These are phyloP conservation scores for Danaus chrysippus DNA, from an alignment of 2,888 invertebrate species.

Conservation along the genomic window DNA sequence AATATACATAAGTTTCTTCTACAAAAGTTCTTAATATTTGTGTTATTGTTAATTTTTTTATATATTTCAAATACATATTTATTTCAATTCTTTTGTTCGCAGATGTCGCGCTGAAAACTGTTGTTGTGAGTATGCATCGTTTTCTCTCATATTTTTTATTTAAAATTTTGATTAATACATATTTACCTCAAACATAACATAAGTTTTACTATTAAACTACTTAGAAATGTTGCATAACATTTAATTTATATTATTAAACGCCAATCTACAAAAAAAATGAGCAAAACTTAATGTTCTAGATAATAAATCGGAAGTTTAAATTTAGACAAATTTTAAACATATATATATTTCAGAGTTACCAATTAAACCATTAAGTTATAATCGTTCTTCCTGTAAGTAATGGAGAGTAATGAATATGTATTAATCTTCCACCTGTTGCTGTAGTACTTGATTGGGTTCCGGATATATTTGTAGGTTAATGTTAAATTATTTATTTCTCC, in stretches of 20 bases:
- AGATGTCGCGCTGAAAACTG: constrained; percentile 37
- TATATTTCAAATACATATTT: constrained; percentile 21
- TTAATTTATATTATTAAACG: too few species aligned
- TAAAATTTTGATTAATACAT: too few species aligned
- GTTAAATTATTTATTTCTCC: background rate
- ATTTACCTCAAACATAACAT: too few species aligned
- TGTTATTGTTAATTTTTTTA: background rate
- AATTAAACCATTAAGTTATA: constrained; percentile 36
- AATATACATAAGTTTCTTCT: too few species aligned
- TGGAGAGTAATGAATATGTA: constrained; percentile 35
- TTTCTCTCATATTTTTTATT: too few species aligned
- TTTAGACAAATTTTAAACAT: background rate
- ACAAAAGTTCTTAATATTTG: too few species aligned
- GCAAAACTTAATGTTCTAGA: too few species aligned
- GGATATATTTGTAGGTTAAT: background rate
- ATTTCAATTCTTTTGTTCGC: constrained; percentile 55
- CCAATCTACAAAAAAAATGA: too few species aligned
- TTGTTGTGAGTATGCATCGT: background rate
- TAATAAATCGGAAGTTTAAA: too few species aligned
- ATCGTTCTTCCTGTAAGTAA: constrained; percentile 31
- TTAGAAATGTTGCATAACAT: too few species aligned
- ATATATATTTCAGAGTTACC: background rate
- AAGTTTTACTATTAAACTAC: too few species aligned
- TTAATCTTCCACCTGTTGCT: constrained; percentile 1
- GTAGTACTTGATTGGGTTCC: background rate